A percentile compares a stretch with the other conserved stretches of the same genome.
phyloP scores from a whole-genome alignment of 2,888 invertebrate genomes.

The Cheilosia vernalis region DNA sequence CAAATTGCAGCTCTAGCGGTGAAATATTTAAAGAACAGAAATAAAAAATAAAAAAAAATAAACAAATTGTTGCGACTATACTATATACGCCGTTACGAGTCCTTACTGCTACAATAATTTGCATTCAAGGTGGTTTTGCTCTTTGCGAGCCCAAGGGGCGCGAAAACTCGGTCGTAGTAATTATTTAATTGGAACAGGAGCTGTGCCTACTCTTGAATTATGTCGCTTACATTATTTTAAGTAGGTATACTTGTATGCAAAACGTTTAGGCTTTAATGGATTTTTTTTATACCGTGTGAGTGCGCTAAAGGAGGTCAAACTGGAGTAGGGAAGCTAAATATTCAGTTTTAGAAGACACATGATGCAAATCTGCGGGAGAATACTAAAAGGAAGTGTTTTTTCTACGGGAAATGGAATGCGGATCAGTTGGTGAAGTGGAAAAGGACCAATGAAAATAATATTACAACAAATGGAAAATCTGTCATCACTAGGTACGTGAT shows the following conservation, averaged over 20 bases:
- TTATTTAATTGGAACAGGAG: constrained; percentile 10
- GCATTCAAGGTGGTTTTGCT: constrained; percentile 6
- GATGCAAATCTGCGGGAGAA: no score
- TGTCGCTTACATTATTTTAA: not conserved
- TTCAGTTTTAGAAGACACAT: no score
- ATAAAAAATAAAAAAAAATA: not conserved
- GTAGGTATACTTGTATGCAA: not conserved
- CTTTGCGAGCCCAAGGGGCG: not conserved
- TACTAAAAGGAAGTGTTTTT: no score
- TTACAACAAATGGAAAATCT: no score
- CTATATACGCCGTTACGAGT: not conserved
- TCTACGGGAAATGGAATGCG: no score
- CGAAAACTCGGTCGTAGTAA: constrained; percentile 1
- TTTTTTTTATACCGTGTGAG: no score
- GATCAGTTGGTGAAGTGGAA: no score
- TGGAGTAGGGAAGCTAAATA: no score
- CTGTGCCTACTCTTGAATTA: not conserved
- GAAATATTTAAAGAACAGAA: constrained; percentile 4
- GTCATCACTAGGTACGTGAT: no score
- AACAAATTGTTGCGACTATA: not conserved
- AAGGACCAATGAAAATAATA: no score
- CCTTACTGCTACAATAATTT: constrained; percentile 13
- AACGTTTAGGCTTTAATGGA: not conserved
- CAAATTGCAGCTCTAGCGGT: constrained; percentile 11
- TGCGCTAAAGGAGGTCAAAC: no score